Evolutionary conservation across 2,113 vertebrate genomes (phyloP), one percentile per base, ranked within the genome.

Genomic region (Aphelocoma coerulescens): DNA sequence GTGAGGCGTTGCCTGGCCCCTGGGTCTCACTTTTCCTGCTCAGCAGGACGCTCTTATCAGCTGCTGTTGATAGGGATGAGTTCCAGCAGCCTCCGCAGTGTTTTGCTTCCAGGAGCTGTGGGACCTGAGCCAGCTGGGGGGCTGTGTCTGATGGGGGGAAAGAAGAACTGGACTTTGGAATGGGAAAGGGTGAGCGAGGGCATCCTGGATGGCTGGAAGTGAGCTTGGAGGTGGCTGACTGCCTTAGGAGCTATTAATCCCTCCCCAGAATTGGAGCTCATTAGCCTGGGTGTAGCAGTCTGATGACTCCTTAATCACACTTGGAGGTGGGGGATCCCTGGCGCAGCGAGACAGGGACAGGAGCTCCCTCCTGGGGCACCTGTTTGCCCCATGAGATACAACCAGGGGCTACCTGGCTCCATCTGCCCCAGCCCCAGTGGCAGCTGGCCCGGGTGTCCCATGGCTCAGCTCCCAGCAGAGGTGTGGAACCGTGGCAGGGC

Each of bases 21-120:
- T 69, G 61, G 84, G 19, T 92, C 91, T 96, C 86, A 92, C 93
- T 86, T 91, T 95, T 95, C 95, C 95, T 95, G 96, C 86, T 95
- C 84, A 33, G 91, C 95, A 74, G 74, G 93, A 84, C 35, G 21
- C 81, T 62, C 62, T 83, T 94, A 88, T 90, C 96, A 65, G 66
- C 49, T 6, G 1, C 0, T 13, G 23, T 2, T 20, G 81, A 68
- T 77, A 87, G 32, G 84, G 76, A 65, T 1, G 8, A 73, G 81
- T 55, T 73, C 55, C 88, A 49, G 63, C 92, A 84, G 90, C 95
- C 94, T 66, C 92, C 41, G 8, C 90, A 26, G 30, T 85, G 86
- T 23, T 95, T 86, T 43, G 14, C 51, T 88, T 65, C 72, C 3
- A 1, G 69, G 77, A 93, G 62, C 44, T 51, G 51, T 6, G 15